Conservation (phyloP, 1,140 invertebrate species). For the Coelopa frigida region DNA sequence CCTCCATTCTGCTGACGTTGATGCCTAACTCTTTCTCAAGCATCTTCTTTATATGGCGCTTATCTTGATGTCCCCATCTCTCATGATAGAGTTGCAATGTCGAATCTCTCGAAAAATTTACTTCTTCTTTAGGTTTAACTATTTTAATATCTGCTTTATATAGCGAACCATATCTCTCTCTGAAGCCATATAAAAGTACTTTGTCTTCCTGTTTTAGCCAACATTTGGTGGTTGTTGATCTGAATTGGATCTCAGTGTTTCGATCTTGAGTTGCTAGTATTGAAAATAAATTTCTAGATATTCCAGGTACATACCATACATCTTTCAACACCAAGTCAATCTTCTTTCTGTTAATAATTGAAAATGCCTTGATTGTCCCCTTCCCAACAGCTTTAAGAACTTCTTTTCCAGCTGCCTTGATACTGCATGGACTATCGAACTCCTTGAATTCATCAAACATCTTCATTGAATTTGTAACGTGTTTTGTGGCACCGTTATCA, state of each 20-base stretch:
- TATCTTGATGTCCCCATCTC: too few relatives aligned
- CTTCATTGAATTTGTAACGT: constrained; percentile 22
- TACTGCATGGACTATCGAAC: constrained; percentile 17
- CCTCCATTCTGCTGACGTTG: constrained; percentile 45
- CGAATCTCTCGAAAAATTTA: too few relatives aligned
- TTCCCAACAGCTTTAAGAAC: constrained; percentile 20
- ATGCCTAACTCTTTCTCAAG: too few relatives aligned
- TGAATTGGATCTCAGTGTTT: constrained; percentile 17
- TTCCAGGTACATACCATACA: constrained; percentile 32
- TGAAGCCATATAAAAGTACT: too few relatives aligned
- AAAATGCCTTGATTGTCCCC: constrained; percentile 14
- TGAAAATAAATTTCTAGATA: constrained; percentile 33
- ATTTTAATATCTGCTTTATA: too few relatives aligned
- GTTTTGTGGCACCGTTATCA: constrained; percentile 36
- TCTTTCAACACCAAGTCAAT: constrained; percentile 18
- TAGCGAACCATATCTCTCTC: too few relatives aligned
- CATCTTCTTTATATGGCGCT: too few relatives aligned
- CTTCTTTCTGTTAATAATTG: background rate
- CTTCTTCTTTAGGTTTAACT: too few relatives aligned
- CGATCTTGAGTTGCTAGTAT: constrained; percentile 21
- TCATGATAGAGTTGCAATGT: too few relatives aligned
- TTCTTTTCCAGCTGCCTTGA: constrained; percentile 23
- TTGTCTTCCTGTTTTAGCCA: too few relatives aligned
- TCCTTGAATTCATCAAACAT: constrained; percentile 22
- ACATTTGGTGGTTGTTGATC: background rate